Conservation (phyloP, 2,888 invertebrate species). For the Cotesia congregata region DNA sequence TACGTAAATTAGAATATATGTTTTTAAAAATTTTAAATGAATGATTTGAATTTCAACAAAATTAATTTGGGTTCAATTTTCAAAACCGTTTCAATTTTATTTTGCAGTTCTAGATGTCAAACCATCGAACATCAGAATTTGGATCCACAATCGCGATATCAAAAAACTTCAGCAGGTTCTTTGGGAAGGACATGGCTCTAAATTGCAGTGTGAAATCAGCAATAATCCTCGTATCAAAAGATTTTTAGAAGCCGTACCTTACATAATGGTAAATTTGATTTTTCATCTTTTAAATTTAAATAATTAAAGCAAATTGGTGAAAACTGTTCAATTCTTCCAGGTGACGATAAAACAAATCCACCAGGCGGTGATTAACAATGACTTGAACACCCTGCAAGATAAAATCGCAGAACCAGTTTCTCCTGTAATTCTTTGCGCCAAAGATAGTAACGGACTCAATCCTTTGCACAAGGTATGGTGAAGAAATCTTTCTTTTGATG, state of each 20-base stretch:
- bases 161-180: conserved; percentile 88
- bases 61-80: too few species aligned
- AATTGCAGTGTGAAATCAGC: conserved; percentile 86
- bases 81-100: not conserved
- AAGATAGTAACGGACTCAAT: conserved; percentile 85
- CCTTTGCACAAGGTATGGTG: conserved; percentile 84
- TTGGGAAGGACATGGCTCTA: conserved; percentile 91
- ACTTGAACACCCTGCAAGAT: conserved; percentile 79
- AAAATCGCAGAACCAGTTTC: conserved; percentile 80
- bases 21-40: too few species aligned
- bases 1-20: too few species aligned
- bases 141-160: conserved; percentile 94
- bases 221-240: conserved; percentile 85
- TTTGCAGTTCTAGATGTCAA: conserved; percentile 81
- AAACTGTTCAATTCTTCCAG: conserved; percentile 69
- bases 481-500: conserved; percentile 2
- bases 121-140: conserved; percentile 91
- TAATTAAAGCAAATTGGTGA: not conserved
- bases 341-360: conserved; percentile 87
- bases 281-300: too few species aligned
- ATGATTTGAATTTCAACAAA: too few species aligned
- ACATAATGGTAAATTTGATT: conserved; percentile 81
- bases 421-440: conserved; percentile 80
- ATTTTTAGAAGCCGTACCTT: conserved; percentile 94
- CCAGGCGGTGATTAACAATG: conserved; percentile 82